Base-by-base conservation (phyloP, 2,113 vertebrate species). In the Brienomyrus longianalis region DNA sequence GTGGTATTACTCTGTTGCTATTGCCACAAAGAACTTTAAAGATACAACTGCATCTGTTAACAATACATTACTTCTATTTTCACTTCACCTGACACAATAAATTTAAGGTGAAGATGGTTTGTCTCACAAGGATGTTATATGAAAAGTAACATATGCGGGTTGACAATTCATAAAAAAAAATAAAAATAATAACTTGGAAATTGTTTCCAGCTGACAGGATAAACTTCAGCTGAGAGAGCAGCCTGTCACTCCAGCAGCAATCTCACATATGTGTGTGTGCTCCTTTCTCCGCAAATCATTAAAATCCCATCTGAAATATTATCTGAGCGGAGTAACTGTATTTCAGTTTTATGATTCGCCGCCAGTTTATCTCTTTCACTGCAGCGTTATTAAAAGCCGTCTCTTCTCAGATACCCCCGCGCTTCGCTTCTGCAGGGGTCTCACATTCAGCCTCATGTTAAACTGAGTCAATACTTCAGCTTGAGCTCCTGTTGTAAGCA, bases 381-480 rank as follows among this genome's bases (percentile, higher is more conserved):
- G 13, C 43, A 39, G 59, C 45, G 35, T 70, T 27, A 54, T 66
- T 88, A 59, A 66, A 88, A 59, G 21, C 87, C 39, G 21, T 23
- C 88, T 88, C 88, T 27, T 77, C 31, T 77, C 48, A 66, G 83
- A 35, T 50, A 52, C 43, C n/a, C 59, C 39, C 10, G 1, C 23
- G 35, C 45, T 21, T 47, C 8, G 5, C 59, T 90, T 90, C 89
- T 88, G 77, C 17, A 47, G 13, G 39, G 84, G 66, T 87, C 89
- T 77, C 13, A 23, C 23, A 90, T 87, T 80, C 31, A 83, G 50
- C 56, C 50, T 54, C 45, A 48, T 56, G 86, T 88, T 88, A 90
- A 66, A 90, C 27, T 23, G 86, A 88, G 90, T 88, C 90, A 88
- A 90, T 88, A 88, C 90, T 90, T 88, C 50, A 88, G 89, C 89